Evolutionary conservation across 2,113 vertebrate species (phyloP).

Genomic region (Triplophysa siluroides): DNA sequence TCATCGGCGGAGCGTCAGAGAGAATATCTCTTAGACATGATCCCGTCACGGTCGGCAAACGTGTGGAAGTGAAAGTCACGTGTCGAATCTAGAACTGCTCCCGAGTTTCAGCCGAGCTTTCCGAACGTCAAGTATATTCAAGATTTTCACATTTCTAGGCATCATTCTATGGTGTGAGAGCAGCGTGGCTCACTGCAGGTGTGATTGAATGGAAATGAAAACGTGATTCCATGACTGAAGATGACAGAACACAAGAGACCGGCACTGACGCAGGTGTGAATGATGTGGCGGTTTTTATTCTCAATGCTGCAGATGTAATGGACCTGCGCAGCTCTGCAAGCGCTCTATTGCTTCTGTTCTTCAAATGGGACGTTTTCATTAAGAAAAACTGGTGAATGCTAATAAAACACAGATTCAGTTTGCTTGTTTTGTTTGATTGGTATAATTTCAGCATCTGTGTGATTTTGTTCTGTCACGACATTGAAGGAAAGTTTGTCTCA

Average conservation of each 20-base stretch:
- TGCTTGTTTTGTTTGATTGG: background rate
- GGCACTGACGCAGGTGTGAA: background rate
- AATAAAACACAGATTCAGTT: background rate
- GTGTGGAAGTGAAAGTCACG: conserved; percentile 85
- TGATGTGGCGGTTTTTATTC: background rate
- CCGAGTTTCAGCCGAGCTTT: background rate
- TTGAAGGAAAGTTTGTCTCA: too few relatives aligned
- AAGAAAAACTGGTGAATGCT: background rate
- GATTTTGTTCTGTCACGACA: too few relatives aligned
- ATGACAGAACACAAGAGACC: background rate
- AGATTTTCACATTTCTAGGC: too few relatives aligned
- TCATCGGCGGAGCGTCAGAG: conserved; percentile 91
- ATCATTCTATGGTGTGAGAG: conserved; percentile 49
- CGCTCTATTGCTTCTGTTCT: background rate
- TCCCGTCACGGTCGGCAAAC: conserved; percentile 91
- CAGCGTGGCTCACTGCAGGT: conserved; percentile 51
- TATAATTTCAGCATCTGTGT: too few relatives aligned
- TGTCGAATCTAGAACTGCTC: background rate
- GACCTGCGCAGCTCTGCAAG: background rate
- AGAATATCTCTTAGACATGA: conserved; percentile 97
- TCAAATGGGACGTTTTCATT: background rate
- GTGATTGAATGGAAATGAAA: background rate
- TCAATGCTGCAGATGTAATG: background rate
- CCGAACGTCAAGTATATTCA: too few relatives aligned
- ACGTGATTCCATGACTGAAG: conserved; percentile 29